Evolutionary conservation across 2,113 vertebrate species (phyloP).

Genomic region (Oncorhynchus keta): DNA sequence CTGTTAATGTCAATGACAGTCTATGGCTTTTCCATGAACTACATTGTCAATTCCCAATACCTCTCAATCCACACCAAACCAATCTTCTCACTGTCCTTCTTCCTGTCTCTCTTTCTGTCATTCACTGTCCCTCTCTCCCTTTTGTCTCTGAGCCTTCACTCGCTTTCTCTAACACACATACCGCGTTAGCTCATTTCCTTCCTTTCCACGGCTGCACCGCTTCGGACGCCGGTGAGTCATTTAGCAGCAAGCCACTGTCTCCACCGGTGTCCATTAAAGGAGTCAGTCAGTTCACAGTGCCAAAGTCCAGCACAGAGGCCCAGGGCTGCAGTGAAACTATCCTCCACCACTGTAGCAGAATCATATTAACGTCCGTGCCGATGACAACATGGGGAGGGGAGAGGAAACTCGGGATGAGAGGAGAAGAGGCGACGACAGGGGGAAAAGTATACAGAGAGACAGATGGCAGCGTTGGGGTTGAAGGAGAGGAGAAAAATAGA

Average conservation of each 20-base stretch:
- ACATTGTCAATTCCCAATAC: slow-evolving; percentile 84
- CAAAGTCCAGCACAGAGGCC: not conserved
- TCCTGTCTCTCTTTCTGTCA: not conserved
- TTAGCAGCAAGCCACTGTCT: slow-evolving; percentile 27
- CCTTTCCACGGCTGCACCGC: not conserved
- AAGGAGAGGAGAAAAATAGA: not conserved
- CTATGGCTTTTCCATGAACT: slow-evolving; percentile 80
- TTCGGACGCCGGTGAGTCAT: slow-evolving; percentile 14
- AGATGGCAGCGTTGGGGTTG: not conserved
- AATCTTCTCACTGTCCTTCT: slow-evolving; percentile 25
- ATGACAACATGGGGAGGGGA: not conserved
- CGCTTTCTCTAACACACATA: slow-evolving; percentile 14
- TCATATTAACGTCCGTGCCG: slow-evolving; percentile 44
- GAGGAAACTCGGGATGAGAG: slow-evolving; percentile 2
- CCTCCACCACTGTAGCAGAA: slow-evolving; percentile 19
- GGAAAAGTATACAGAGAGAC: not conserved
- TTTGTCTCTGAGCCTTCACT: slow-evolving; percentile 30
- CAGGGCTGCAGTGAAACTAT: not conserved
- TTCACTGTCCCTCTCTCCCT: slow-evolving; percentile 28
- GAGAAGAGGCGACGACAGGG: slow-evolving; percentile 8
- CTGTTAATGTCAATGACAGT: slow-evolving; percentile 68
- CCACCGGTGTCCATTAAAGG: slow-evolving; percentile 29
- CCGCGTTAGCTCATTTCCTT: slow-evolving; percentile 12
- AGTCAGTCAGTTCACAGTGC: not conserved
- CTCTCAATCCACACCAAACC: slow-evolving; percentile 39